These are phyloP conservation scores for Gavialis gangeticus DNA, from an alignment of 2,113 vertebrate species.

Conservation along the genomic window DNA sequence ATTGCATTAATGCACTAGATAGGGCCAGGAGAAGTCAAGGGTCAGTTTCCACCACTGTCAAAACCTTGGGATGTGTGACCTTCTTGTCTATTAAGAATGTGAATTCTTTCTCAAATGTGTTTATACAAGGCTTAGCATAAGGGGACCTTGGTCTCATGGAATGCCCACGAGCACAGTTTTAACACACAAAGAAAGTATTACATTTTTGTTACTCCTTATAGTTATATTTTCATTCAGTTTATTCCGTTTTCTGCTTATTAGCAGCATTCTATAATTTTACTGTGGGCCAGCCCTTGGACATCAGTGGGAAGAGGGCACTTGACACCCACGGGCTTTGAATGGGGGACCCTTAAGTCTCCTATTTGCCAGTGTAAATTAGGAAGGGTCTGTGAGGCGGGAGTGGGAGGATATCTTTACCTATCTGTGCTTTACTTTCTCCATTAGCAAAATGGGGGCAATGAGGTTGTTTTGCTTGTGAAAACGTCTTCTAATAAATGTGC, in stretches of 20 bases:
- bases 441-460: background rate
- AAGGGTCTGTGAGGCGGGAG: rapidly evolving
- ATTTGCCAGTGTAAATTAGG: background rate
- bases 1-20: background rate
- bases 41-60: background rate
- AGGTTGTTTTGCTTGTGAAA: background rate
- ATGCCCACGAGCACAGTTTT: background rate
- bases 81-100: background rate
- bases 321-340: background rate
- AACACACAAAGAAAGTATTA: background rate
- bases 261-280: background rate
- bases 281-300: background rate
- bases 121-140: background rate
- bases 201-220: background rate
- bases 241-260: background rate
- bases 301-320: background rate
- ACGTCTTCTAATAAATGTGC: background rate
- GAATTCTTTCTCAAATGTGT: slow-evolving; percentile 21
- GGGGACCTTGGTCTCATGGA: background rate
- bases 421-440: background rate
- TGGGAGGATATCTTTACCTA: background rate
- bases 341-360: background rate
- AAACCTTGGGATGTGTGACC: background rate
- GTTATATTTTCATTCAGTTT: background rate
- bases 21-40: background rate